Base-by-base conservation (phyloP, 1,140 invertebrate genomes). In the Homarus americanus region DNA sequence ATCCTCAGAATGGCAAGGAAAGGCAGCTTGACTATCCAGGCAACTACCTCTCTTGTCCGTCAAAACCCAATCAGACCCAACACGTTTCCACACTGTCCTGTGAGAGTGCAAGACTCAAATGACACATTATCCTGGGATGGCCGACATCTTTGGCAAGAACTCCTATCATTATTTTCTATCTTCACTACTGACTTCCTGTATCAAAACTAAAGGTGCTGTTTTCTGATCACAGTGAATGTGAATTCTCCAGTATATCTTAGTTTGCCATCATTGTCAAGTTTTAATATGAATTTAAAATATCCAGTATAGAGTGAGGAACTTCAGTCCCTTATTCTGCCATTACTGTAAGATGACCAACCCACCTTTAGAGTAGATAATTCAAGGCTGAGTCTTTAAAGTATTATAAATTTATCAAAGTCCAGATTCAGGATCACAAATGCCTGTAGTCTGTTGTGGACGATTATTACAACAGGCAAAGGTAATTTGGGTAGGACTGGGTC, bases 21-120 rank as follows among this genome's bases (percentile, higher is more conserved):
- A 83, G 82, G 82, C 88, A 90, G 88, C 69, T 90, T 90, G 88
- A 90, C 72, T 75, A 90, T 90, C 88, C 80, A 82, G 82, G 44
- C 88, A 90, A 90, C 88, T 90, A 90, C 88, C 88, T 90, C 87
- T 89, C 80, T 58, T 90, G 88, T 90, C 79, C 72, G 72, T 83
- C 88, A 90, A 78, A 72, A 73, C 73, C 88, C 73, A 90, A 83
- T 82, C 66, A 75, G 69, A 89, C 32, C 66, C 69, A 69, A 69
- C 63, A 69, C n/a, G 28, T 69, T 69, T 69, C 63, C 28, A 69
- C 28, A 69, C 63, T 69, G 32, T 69, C 63, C 63, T 69, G n/a
- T 69, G 28, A 69, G 20, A 49, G 40, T 49, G 28, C 28, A 41
- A 49, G 24, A 53, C 73, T 36, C 32, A 24, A 75, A 40, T 40